Conservation (phyloP, 2,797 vertebrate species). For the Melanogrammus aeglefinus region DNA sequence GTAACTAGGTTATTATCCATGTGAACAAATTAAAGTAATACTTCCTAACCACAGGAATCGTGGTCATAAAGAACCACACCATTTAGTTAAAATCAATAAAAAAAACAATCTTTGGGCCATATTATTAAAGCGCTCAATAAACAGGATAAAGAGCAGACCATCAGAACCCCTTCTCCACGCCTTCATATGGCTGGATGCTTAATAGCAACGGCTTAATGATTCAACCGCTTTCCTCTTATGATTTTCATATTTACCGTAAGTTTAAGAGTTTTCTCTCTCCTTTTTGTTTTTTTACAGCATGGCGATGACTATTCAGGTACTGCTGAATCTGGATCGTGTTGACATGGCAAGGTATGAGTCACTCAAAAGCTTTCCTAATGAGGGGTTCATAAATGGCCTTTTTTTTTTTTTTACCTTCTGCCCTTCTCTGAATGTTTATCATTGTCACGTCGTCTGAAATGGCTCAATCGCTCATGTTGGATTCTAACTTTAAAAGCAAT, state of each 20-base stretch:
- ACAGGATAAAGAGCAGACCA: not conserved
- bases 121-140: not conserved
- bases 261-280: constrained; percentile 10
- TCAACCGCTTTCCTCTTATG: not conserved
- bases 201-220: not conserved
- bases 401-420: no score
- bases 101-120: not conserved
- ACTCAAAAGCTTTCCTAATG: not conserved
- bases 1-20: not conserved
- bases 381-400: not conserved
- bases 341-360: constrained; percentile 86
- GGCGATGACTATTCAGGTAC: constrained; percentile 90
- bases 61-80: not conserved
- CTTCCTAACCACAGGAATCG: not conserved
- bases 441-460: not conserved
- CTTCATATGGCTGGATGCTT: not conserved
- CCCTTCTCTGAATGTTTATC: not conserved
- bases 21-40: not conserved
- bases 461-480: not conserved
- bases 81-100: not conserved
- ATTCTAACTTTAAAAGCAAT: not conserved
- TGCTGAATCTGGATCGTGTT: constrained; percentile 89
- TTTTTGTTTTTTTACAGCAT: constrained; percentile 67
- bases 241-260: not conserved
- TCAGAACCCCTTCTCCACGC: not conserved